Evolutionary conservation across 2,113 vertebrate species (phyloP), one percentile per base, ranked within the genome.

Genomic region (Oryzias javanicus): DNA sequence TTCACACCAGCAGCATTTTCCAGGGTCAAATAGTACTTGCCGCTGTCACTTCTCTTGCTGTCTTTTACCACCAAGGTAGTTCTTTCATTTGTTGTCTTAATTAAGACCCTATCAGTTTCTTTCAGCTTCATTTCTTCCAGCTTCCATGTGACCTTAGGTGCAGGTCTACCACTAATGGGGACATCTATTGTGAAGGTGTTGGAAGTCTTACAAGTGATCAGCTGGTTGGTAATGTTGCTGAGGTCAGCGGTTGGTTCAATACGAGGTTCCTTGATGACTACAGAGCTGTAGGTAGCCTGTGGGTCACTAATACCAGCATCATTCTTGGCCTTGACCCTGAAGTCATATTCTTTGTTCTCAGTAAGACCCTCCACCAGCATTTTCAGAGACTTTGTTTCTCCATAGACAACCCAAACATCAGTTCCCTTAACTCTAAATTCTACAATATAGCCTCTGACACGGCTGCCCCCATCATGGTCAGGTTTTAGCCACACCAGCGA

Each of bases 51-150:
- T 91, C 97, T 95, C 93, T 97, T 96, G 87, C 94, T 96, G 51
- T 98, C 96, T 73, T 94, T 98, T 20, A 97, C 93, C 69, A 92
- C 81, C 68, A 99, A 61, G 0, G 94, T 95, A 35, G 94, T 96
- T 78, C 90, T 94, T 7, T 98, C 95, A 75, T 92, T 94, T 55
- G 94, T 94, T 44, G 94, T 95, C 63, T 87, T 94, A 74, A 99
- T 98, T 29, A 73, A 88, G 20, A 99, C 81, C 88, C 97, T 93
- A 40, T 98, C 97, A 2, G 93, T 96, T 90, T 98, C 96, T 76
- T 99, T 99, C 18, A 99, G 91, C 90, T 95, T 95, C 93, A 98
- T 98, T 81, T 99, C 97, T 81, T 99, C 97, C 71, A 98, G 93
- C 79, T 98, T 98, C 97, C 97, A 99, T 49, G 88, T 95, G 70